Conservation (phyloP, 2,113 vertebrate species). For the Ceratotherium simum region DNA sequence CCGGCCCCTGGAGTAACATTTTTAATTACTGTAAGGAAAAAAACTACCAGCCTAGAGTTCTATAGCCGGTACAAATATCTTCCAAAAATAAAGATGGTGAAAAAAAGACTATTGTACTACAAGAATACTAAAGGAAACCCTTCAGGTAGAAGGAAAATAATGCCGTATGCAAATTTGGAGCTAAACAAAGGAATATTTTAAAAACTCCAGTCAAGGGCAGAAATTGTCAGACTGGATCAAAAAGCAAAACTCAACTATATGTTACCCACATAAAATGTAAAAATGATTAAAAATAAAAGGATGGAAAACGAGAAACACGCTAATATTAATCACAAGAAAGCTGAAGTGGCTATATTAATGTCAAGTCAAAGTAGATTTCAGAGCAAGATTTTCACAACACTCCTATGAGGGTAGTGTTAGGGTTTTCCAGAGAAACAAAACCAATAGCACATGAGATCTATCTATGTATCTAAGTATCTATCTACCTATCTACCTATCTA, state of each 20-base stretch:
- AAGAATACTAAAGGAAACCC: background rate
- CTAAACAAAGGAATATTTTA: background rate
- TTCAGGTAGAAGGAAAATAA: background rate
- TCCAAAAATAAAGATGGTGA: background rate
- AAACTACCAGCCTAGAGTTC: background rate
- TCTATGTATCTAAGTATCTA: background rate
- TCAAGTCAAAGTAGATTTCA: slow-evolving; percentile 1
- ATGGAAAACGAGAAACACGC: background rate
- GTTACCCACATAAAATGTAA: background rate
- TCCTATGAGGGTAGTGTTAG: background rate
- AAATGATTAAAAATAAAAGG: slow-evolving; percentile 31
- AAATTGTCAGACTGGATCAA: background rate
- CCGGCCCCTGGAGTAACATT: background rate
- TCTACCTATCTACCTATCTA: background rate
- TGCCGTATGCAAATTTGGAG: background rate
- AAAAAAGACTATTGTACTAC: background rate
- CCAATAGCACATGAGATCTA: background rate
- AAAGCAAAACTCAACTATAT: background rate
- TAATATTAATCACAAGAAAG: background rate
- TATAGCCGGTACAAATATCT: background rate
- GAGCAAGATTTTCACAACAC: background rate
- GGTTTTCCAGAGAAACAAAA: background rate
- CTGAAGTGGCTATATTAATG: background rate
- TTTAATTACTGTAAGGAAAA: background rate
- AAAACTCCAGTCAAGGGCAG: background rate